Base-by-base conservation (phyloP, 2,888 invertebrate species). In the Lapara coniferarum region DNA sequence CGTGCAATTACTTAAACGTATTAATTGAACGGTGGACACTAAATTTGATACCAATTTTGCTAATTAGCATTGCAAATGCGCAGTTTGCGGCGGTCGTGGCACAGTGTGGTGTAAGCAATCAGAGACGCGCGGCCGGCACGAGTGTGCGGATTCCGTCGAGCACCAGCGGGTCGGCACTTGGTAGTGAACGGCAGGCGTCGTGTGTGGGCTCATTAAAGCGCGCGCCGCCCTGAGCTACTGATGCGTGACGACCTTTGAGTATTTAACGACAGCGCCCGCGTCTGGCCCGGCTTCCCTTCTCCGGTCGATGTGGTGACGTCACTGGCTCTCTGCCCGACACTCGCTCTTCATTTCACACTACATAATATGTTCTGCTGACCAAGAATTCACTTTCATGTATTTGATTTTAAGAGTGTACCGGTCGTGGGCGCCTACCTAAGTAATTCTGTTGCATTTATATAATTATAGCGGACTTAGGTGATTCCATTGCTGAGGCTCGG, bases 21-120 rank as follows among this genome's bases (percentile, higher is more conserved):
- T 72, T 77, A 72, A 76, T 76, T 73, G 71, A 68, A 70, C 75
- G 69, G 30, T 69, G 25, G 68, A 49, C 70, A 69, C 70, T 70
- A 69, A 69, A 72, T 72, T 73, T 71, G 68, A 73, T 72, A 73
- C 73, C 69, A 71, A 71, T 76, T 74, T 70, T 44, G 66, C 69
- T 73, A 74, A 75, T 77, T 74, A 74, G 71, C 74, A 74, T 75
- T 73, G 74, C 66, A 73, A 73, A 74, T 66, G 69, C 70, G 63
- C 63, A 70, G 73, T 72, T 71, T 73, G 72, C 37, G 16, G 66
- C 66, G 59, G 59, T 69, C 55, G 67, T 69, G 66, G 10, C 67
- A 59, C 51, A 6, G 46, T 49, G 63, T 10, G 4, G 7, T n/a
- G 63, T 30, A 10, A 8, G 19, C 57, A 10, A 25, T 25, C 25